Evolutionary conservation across 2,797 vertebrate genomes (phyloP), one percentile per base, ranked within the genome.

Genomic region (Corythornis leucogaster): DNA sequence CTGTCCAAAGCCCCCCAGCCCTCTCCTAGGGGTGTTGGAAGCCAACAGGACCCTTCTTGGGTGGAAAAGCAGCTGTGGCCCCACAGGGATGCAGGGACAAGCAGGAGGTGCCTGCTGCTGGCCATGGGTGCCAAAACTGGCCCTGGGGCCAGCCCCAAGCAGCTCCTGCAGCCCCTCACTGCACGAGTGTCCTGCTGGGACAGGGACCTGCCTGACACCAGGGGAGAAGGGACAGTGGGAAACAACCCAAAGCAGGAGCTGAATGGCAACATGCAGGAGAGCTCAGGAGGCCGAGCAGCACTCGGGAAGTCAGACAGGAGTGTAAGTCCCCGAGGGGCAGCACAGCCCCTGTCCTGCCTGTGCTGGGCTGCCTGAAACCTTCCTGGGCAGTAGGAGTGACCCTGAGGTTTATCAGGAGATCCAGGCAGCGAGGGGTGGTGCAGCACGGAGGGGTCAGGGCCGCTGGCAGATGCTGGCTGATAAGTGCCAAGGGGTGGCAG

Each of bases 291-390:
- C 31, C 24, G 16, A 19, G 8, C 14, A 62, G 26, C 54, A 10
- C 57, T 24, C 54, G 43, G 68, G 3, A 26, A 18, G 59, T 5
- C 2, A 6, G 54, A 10, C 38, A 25, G 64, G 28, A 53, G 38
- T 4, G 4, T 12, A 7, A 11, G 15, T 33, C n/a, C 42, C 40
- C 26, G 2, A 4, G 48, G 57, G 6, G 8, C 55, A 54, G 16
- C 1, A 0, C 1, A 4, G 33, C 20, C 45, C 18, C 24, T 9
- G 1, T 30, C 62, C 57, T n/a, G 61, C 28, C 5, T 1, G 3
- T 54, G 28, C 69, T 43, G 33, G 40, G 40, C 43, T 8, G 35
- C 48, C 45, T 22, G 7, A 71, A 83, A 83, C 43, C 40, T 45
- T 73, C 58, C 82, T 64, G 77, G 66, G 69, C 63, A 85, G 85